phyloP scores from a whole-genome alignment of 2,113 vertebrate species.

The Gambusia affinis region DNA sequence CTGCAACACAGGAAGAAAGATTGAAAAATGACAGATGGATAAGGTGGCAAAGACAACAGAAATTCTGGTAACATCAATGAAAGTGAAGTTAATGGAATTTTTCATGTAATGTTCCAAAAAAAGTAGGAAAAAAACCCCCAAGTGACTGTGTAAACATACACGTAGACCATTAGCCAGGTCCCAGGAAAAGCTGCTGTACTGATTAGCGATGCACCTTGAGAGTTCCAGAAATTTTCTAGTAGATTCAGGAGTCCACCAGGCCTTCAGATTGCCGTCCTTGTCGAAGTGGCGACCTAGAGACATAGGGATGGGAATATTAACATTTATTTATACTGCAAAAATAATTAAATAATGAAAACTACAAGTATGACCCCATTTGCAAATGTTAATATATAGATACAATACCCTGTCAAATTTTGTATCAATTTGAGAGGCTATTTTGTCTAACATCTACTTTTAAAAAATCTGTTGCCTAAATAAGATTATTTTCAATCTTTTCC shows the following conservation, averaged over 20 bases:
- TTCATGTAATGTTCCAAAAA: no score
- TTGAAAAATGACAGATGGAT: no score
- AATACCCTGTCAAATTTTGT: no score
- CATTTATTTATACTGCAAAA: neutral
- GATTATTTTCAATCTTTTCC: no score
- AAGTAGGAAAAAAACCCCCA: neutral
- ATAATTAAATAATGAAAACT: neutral
- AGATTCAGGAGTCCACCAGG: constrained; percentile 93
- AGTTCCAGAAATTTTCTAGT: constrained; percentile 88
- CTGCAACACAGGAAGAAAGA: no score
- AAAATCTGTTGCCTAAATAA: no score
- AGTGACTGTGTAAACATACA: constrained; percentile 72
- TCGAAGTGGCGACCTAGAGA: constrained; percentile 90
- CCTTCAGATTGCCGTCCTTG: constrained; percentile 90
- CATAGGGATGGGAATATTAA: neutral
- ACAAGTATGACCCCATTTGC: neutral
- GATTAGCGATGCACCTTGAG: constrained; percentile 92
- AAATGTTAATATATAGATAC: no score
- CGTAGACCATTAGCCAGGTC: constrained; percentile 90
- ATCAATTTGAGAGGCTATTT: no score
- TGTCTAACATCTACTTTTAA: no score
- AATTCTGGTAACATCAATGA: no score
- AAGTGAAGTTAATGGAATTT: no score
- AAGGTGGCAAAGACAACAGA: no score
- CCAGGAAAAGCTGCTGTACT: constrained; percentile 95